Evolutionary conservation across 2,888 invertebrate species (phyloP), one percentile per base, ranked within the genome.

Genomic region (Drosophila meridionalis): DNA sequence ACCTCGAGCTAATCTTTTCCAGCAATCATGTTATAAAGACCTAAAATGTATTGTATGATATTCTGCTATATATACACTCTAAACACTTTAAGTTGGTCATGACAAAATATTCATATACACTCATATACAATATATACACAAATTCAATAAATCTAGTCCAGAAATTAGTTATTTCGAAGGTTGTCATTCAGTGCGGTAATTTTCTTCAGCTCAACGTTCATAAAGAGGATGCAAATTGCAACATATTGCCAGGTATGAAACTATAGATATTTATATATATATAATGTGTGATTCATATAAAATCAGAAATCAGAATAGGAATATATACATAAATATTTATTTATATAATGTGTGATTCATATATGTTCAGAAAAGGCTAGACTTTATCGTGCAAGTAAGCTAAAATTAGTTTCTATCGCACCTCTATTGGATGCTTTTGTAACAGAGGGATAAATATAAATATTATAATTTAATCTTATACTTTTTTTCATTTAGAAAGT

Each of bases 231-330:
- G 69, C 40, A 7, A 50, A 50, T 26, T 12, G n/a, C 12, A 59
- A 40, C 38, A 8, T 26, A 14, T 40, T 8, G 36, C 47, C 55
- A 68, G 63, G 62, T 62, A 67, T 40, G 61, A 36, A 12, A 52
- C 8, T 4, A 28, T 4, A 26, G 38, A 3, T 11, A 47, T 26
- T n/a, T 45, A 20, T 5, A 32, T 12, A n/a, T 6, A 28, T 36
- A 42, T 43, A 38, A 42, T 26, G 7, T 12, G 5, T 28, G 7
- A 48, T 48, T 48, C 48, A 48, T 28, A 7, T 30, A 20, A 20
- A 20, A 20, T 20, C 20, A 20, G 20, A 20, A 20, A 20, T 20
- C 20, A 1, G 20, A 20, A 20, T 20, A 20, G 0, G 20, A 20
- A 32, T 12, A n/a, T 6, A 28, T 36, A 42, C 34, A n/a, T 48